Evolutionary conservation across 1,140 invertebrate species (phyloP).

Genomic region (Sipha flava): DNA sequence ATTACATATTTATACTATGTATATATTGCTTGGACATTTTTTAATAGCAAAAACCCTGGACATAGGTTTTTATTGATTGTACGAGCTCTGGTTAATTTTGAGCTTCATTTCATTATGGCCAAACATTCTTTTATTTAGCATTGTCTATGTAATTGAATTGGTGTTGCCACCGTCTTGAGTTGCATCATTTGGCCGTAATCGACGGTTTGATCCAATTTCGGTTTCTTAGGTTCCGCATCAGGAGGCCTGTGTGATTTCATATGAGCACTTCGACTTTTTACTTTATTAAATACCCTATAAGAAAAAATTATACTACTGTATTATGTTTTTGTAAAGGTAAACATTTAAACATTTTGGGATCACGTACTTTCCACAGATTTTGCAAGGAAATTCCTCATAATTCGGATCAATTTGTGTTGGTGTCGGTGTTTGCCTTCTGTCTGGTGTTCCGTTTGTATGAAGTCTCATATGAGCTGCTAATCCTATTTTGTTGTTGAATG

Average conservation of each 20-base stretch:
- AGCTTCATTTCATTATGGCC: neutral
- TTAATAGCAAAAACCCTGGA: neutral
- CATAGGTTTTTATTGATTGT: neutral
- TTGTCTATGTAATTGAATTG: conserved; percentile 23
- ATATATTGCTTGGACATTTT: conserved; percentile 15
- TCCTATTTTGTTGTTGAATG: conserved; percentile 69
- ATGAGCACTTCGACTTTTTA: conserved; percentile 94
- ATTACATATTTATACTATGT: neutral
- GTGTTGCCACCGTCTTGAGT: conserved; percentile 20
- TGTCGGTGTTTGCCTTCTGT: conserved; percentile 49
- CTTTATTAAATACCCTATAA: conserved; percentile 91
- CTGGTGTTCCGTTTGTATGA: conserved; percentile 48
- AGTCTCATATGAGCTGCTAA: conserved; percentile 66
- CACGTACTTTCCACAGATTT: conserved; percentile 96
- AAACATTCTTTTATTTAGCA: neutral
- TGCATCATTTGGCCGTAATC: conserved; percentile 24
- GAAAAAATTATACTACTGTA: conserved; percentile 40
- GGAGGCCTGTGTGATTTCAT: conserved; percentile 92
- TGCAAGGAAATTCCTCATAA: conserved; percentile 69
- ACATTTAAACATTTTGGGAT: neutral
- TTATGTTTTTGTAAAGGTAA: neutral
- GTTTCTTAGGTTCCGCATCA: conserved; percentile 53
- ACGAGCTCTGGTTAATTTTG: neutral
- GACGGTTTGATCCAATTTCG: conserved; percentile 38
- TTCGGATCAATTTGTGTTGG: conserved; percentile 46